Conservation (phyloP, 2,797 vertebrate species). For the Uromys caudimaculatus region DNA sequence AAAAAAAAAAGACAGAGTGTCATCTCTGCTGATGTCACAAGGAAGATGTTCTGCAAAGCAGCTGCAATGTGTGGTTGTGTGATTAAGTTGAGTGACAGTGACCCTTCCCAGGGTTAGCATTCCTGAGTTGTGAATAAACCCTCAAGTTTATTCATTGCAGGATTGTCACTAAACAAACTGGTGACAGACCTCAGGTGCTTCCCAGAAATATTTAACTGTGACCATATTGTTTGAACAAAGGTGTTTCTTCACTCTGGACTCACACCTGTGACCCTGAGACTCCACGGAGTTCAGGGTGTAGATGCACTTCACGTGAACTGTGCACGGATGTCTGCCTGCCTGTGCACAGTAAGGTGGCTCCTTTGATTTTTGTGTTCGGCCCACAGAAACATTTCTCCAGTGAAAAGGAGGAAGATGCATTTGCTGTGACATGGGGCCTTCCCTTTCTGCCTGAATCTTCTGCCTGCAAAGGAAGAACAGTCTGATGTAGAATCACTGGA, state of each 20-base stretch:
- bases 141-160: background rate
- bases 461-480: background rate
- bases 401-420: conserved; percentile 51
- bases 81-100: background rate
- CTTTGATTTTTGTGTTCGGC: conserved; percentile 62
- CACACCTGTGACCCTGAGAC: conserved; percentile 61
- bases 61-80: conserved; percentile 16
- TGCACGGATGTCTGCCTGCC: background rate
- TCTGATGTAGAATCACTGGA: background rate
- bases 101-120: background rate
- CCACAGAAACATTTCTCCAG: conserved; percentile 6
- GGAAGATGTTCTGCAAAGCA: conserved; percentile 22
- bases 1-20: background rate
- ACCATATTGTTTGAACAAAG: background rate
- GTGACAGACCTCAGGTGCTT: background rate
- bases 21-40: conserved; percentile 30
- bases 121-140: background rate
- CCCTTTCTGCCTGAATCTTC: conserved; percentile 41
- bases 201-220: background rate
- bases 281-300: background rate
- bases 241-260: background rate
- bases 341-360: conserved; percentile 18
- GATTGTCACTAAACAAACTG: background rate
- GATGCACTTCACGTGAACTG: conserved; percentile 47
- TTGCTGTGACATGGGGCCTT: conserved; percentile 13